Percentiles rank a stretch among this genome's conserved stretches.
phyloP scores from a whole-genome alignment of 1,140 invertebrate genomes.

The Chymomyza costata region DNA sequence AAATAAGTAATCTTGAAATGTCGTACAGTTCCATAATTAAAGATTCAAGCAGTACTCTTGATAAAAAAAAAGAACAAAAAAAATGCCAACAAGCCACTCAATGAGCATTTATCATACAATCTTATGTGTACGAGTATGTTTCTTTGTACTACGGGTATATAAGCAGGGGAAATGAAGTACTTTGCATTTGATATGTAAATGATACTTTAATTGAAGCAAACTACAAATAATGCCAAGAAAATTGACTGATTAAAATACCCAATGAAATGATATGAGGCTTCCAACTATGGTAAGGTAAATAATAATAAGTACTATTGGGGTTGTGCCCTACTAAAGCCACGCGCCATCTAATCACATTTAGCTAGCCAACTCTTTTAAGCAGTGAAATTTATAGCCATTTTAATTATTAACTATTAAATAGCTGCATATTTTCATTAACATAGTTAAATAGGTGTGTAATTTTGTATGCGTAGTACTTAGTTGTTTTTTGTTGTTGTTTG shows the following conservation, averaged over 20 bases:
- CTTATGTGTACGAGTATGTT: too few species aligned
- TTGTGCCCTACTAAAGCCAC: conserved; percentile 25
- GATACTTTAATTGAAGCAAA: conserved; percentile 15
- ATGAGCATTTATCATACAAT: too few species aligned
- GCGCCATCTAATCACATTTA: conserved; percentile 27
- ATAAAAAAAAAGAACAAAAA: too few species aligned
- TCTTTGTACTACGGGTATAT: too few species aligned
- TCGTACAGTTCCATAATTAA: too few species aligned
- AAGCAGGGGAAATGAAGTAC: too few species aligned
- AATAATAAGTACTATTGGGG: too few species aligned
- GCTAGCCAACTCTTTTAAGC: conserved; percentile 8
- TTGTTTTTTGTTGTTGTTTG: conserved; percentile 26
- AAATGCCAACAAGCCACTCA: too few species aligned
- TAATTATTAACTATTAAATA: conserved; percentile 54
- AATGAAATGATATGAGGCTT: conserved; percentile 3
- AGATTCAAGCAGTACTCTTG: too few species aligned
- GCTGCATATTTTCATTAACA: conserved; percentile 7
- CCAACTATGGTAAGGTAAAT: background rate
- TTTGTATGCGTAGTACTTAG: too few species aligned
- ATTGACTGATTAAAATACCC: too few species aligned
- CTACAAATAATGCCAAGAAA: conserved; percentile 18
- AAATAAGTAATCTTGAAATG: too few species aligned
- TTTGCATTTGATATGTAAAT: conserved; percentile 41
- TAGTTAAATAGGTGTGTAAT: conserved; percentile 56
- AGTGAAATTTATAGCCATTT: conserved; percentile 45